Percentiles rank a stretch among this genome's conserved stretches.
Conservation (phyloP, 1,140 invertebrate species). For the Amyelois transitella region DNA sequence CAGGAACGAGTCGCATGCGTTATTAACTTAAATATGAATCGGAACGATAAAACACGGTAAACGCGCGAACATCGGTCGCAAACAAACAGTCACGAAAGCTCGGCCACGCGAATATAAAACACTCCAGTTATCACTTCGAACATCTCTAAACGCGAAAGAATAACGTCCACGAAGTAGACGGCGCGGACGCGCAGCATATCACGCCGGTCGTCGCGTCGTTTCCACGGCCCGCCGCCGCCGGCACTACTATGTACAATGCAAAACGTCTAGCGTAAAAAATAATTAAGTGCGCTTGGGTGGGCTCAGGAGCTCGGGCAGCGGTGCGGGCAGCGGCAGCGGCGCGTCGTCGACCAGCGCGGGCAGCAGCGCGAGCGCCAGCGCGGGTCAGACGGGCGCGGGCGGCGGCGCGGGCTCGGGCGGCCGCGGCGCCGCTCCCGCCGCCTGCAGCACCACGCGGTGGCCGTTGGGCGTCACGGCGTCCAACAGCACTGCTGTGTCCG, state of each 20-base stretch:
- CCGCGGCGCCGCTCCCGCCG: conserved; percentile 79
- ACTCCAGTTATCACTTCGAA: conserved; percentile 54
- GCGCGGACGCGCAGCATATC: conserved; percentile 29
- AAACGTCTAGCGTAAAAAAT: conserved; percentile 65
- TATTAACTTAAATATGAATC: conserved; percentile 31
- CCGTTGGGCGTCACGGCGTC: conserved; percentile 89
- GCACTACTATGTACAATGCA: conserved; percentile 43
- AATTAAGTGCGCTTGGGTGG: conserved; percentile 68
- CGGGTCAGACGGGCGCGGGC: conserved; percentile 56
- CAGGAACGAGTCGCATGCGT: conserved; percentile 41
- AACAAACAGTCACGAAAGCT: conserved; percentile 64
- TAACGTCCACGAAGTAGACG: conserved; percentile 38
- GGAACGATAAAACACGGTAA: conserved; percentile 38
- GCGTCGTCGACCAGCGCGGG: conserved; percentile 44
- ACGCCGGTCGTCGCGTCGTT: conserved; percentile 34
- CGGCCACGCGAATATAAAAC: conserved; percentile 62
- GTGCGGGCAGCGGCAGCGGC: conserved; percentile 60
- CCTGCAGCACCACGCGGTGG: conserved; percentile 91
- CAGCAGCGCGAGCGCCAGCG: conserved; percentile 55
- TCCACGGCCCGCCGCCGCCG: conserved; percentile 37
- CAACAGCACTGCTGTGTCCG: conserved; percentile 87
- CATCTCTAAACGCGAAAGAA: conserved; percentile 49
- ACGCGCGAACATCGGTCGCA: conserved; percentile 58
- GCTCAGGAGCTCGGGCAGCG: conserved; percentile 67
- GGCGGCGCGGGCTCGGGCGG: conserved; percentile 52